A percentile compares a stretch with the other conserved stretches of the same genome.
Evolutionary conservation across 1,140 invertebrate genomes (phyloP).

Genomic region (Ylistrum balloti): DNA sequence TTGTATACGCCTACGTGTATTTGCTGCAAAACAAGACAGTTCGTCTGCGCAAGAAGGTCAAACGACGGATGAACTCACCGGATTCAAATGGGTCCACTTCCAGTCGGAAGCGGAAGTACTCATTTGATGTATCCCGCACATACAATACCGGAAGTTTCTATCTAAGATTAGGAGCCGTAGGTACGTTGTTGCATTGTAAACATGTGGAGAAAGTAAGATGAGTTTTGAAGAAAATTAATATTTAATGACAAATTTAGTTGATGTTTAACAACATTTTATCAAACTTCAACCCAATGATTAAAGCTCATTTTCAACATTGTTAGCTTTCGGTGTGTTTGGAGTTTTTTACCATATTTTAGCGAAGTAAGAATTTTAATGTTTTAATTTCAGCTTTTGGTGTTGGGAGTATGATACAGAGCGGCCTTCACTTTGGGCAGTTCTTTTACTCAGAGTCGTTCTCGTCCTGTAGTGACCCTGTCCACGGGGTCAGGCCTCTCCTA

Average conservation of each 20-base stretch:
- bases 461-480: conserved; percentile 90
- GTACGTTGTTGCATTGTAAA: conserved; percentile 84
- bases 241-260: too few species aligned
- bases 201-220: not conserved
- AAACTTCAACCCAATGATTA: too few species aligned
- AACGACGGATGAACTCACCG: conserved; percentile 45
- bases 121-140: conserved; percentile 61
- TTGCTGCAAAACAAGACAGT: conserved; percentile 85
- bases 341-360: too few species aligned
- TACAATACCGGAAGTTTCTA: conserved; percentile 92
- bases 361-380: not conserved
- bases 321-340: too few species aligned
- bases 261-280: too few species aligned
- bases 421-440: conserved; percentile 84
- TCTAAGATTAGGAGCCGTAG: conserved; percentile 96
- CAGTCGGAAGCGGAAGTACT: conserved; percentile 54
- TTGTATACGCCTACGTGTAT: conserved; percentile 98
- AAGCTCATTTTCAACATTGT: too few species aligned
- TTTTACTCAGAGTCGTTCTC: conserved; percentile 63
- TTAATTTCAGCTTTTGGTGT: conserved; percentile 92
- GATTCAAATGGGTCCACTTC: conserved; percentile 18
- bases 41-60: conserved; percentile 44
- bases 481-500: conserved; percentile 94
- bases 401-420: conserved; percentile 98
- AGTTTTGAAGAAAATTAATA: not conserved